Base-by-base conservation (phyloP, 2,888 invertebrate genomes). In the Boloria euphrosyne region DNA sequence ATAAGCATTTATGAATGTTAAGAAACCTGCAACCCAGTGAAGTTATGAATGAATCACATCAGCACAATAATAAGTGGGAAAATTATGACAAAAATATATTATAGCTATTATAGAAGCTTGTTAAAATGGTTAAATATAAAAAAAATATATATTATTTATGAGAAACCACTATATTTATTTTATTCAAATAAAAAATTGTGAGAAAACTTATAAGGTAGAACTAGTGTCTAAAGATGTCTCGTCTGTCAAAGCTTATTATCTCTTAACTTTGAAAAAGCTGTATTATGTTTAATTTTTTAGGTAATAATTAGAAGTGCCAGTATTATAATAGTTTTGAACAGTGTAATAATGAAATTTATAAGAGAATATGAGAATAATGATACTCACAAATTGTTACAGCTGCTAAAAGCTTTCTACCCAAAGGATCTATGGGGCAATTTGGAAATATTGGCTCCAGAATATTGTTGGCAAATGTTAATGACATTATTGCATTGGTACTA, bases 401-500 rank as follows among this genome's bases (percentile, higher is more conserved):
- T 13, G 97, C 97, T 69, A 98, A 88, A 27, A 97, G 87, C 81
- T 96, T 94, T 69, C 95, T 93, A 52, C 95, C 94, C 54, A 93
- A 75, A 70, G 95, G 94, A 16, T 97, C 96, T 71, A 96, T 93
- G 27, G 93, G 85, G 82, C 97, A 97, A 73, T 94, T 93, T 0
- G 95, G 95, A 80, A 97, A 98, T 78, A 98, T 95, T 0, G 98
- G 98, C 77, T 98, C 95, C 62, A 98, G 93, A 10, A 98, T 94
- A 82, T 99, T 99, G 76, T 96, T 96, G 22, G 98, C 97, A 89
- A 99, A 98, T 18, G 98, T 98, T 73, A 99, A 87, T 2, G 97
- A 96, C 95, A 98, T 98, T 62, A 98, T 98, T n/a, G 98, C 98
- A 89, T 98, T 98, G 47, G 98, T 97, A 61, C 98, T 97, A 17